phyloP scores from a whole-genome alignment of 2,888 invertebrate species.

The Onchidella celtica region DNA sequence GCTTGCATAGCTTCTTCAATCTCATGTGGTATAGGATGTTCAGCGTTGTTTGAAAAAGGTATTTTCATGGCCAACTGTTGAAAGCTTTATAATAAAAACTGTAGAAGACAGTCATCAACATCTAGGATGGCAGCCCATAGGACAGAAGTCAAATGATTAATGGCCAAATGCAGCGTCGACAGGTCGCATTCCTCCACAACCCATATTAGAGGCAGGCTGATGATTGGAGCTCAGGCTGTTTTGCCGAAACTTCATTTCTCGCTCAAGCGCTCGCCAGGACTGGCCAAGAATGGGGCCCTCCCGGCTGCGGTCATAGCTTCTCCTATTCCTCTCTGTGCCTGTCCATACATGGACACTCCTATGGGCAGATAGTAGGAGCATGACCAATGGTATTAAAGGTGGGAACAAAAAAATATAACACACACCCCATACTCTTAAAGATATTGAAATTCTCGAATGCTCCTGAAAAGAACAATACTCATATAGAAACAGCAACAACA shows the following conservation, averaged over 20 bases:
- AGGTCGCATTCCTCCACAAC: background rate
- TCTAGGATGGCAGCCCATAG: background rate
- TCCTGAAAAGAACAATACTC: background rate
- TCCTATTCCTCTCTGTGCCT: constrained; percentile 61
- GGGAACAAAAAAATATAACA: background rate
- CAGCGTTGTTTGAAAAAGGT: no score
- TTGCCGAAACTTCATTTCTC: constrained; percentile 59
- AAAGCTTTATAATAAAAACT: no score
- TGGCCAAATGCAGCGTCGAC: background rate
- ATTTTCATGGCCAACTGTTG: no score
- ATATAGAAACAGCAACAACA: background rate
- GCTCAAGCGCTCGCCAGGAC: constrained; percentile 60
- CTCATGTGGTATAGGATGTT: no score
- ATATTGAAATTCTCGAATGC: background rate
- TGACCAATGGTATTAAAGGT: background rate
- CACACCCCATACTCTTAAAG: background rate
- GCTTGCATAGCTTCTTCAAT: no score
- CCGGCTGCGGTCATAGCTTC: constrained; percentile 69
- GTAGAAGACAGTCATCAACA: no score
- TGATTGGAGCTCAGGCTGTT: constrained; percentile 10
- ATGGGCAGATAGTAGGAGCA: background rate
- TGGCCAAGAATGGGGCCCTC: constrained; percentile 64
- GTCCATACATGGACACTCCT: constrained; percentile 63
- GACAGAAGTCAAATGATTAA: background rate
- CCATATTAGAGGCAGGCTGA: background rate